phyloP scores from a whole-genome alignment of 2,113 vertebrate species.

The Stomatorhinus ivindoensis region DNA sequence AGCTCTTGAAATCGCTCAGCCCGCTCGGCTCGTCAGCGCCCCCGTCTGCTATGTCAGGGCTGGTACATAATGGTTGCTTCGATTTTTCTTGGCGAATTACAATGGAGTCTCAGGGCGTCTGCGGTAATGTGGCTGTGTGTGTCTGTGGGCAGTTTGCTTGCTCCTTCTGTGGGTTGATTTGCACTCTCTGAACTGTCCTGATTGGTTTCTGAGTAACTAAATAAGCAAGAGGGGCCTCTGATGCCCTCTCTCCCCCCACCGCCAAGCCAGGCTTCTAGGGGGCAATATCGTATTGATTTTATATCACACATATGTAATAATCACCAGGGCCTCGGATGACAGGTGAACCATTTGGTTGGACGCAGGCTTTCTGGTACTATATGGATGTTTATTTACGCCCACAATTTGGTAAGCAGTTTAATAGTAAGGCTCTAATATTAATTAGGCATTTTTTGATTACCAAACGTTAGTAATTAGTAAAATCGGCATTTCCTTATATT shows the following conservation, averaged over 20 bases:
- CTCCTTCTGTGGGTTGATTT: not conserved
- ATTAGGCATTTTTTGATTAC: too few relatives aligned
- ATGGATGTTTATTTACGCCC: too few relatives aligned
- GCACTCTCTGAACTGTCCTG: not conserved
- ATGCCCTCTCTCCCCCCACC: not conserved
- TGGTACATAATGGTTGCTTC: not conserved
- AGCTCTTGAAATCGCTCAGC: not conserved
- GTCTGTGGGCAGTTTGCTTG: not conserved
- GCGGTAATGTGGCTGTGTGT: not conserved
- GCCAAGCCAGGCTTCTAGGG: not conserved
- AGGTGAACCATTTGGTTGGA: too few relatives aligned
- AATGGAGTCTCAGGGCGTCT: not conserved
- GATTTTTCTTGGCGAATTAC: not conserved
- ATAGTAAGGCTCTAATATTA: too few relatives aligned
- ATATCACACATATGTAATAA: too few relatives aligned
- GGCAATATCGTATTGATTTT: too few relatives aligned
- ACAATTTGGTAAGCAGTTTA: too few relatives aligned
- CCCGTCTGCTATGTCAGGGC: not conserved
- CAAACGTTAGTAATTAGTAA: too few relatives aligned
- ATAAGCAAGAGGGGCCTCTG: not conserved
- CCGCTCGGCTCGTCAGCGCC: not conserved
- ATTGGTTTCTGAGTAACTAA: not conserved
- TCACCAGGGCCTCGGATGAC: too few relatives aligned
- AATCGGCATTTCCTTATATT: too few relatives aligned
- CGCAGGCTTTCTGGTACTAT: too few relatives aligned